These are phyloP conservation scores for Drosophila putrida DNA, from an alignment of 2,888 invertebrate genomes.

Conservation along the genomic window DNA sequence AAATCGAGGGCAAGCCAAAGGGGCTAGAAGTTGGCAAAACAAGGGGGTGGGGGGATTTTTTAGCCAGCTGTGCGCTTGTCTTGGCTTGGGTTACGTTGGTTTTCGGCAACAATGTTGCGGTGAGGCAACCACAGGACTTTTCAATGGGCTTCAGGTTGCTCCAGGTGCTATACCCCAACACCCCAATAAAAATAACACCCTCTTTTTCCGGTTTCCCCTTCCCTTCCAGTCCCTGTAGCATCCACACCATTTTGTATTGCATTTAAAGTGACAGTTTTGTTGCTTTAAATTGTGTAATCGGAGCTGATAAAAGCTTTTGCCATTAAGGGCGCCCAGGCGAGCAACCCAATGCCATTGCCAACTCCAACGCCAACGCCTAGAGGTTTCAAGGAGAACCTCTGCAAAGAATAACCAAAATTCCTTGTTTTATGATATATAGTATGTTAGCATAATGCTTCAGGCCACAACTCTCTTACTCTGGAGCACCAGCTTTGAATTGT, in stretches of 20 bases:
- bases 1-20: background rate
- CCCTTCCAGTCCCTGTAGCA: background rate
- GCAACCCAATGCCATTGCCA: slow-evolving; percentile 18
- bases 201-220: background rate
- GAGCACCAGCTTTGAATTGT: background rate
- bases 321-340: slow-evolving; percentile 49
- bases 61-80: slow-evolving; percentile 43
- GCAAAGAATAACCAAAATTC: slow-evolving; percentile 49
- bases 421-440: slow-evolving; percentile 49
- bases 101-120: slow-evolving; percentile 80
- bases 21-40: background rate
- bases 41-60: background rate
- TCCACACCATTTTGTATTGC: slow-evolving; percentile 45
- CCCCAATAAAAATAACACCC: slow-evolving; percentile 8
- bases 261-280: slow-evolving; percentile 78
- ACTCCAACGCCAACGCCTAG: slow-evolving; percentile 9
- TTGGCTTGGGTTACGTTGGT: slow-evolving; percentile 75
- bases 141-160: slow-evolving; percentile 51
- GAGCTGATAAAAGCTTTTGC: slow-evolving; percentile 77
- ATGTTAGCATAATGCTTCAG: slow-evolving; percentile 37
- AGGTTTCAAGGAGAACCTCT: slow-evolving; percentile 20
- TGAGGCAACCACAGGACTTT: slow-evolving; percentile 69
- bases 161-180: slow-evolving; percentile 58
- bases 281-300: slow-evolving; percentile 76
- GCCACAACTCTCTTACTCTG: slow-evolving; percentile 1